Base-by-base conservation (phyloP, 2,888 invertebrate species). In the Colletes collaris region DNA sequence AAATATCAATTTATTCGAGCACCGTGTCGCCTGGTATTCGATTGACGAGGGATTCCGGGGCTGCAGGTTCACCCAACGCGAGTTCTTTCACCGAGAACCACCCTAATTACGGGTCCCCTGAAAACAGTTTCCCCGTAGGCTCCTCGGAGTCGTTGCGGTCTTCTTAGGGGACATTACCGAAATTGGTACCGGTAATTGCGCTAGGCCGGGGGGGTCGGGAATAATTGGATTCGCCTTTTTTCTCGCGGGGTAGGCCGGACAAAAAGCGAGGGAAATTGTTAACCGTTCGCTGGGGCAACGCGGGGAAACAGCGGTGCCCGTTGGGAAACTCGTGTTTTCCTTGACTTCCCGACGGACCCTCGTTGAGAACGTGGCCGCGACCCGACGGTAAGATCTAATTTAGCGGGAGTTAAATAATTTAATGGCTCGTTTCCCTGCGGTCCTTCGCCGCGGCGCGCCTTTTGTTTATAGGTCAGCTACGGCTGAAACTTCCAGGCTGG, bases 371-470 rank as follows among this genome's bases (percentile, higher is more conserved):
- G 55, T 46, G 19, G 44, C 27, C 35, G 49, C 3, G 52, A n/a
- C 60, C 46, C 69, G 53, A 11, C 68, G 81, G 74, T 70, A 77
- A 80, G 79, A 85, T 79, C 86, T 87, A 87, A 87, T 87, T 87
- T 87, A 50, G 65, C 67, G 46, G 62, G 63, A 81, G 81, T 78
- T 87, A 85, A 86, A 87, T 87, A 86, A 87, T 87, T 79, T 87
- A 87, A 87, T 86, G 81, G 81, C 63, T 75, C 69, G 74, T 79
- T 78, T 74, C 74, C 74, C 53, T n/a, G 40, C 56, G 52, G 67
- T 58, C 52, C 56, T 52, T 37, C 8, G 50, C 27, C 52, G 19
- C 40, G 46, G 4, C 64, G 11, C 37, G 19, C 19, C 66, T 66
- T 78, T 78, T 73, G 78, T 80, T 80, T 78, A 73, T 70, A 69